Evolutionary conservation across 2,888 invertebrate genomes (phyloP).

Genomic region (Lamproptera curius): DNA sequence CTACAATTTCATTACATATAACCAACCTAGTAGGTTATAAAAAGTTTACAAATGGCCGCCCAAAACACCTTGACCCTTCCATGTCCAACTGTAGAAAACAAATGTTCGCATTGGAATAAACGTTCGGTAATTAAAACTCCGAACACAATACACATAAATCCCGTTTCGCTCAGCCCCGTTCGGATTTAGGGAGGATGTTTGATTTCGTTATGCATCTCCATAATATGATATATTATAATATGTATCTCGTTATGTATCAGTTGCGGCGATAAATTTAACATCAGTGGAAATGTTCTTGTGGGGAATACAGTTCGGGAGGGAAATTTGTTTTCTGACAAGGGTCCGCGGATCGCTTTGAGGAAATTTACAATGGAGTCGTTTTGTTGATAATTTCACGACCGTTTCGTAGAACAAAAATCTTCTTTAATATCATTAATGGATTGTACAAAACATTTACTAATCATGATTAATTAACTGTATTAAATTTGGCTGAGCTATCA

Average conservation of each 20-base stretch:
- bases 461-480: too few species aligned
- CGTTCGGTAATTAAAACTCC: background rate
- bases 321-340: conserved; percentile 37
- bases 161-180: background rate
- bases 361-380: conserved; percentile 42
- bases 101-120: background rate
- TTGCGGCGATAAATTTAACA: conserved; percentile 3
- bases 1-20: too few species aligned
- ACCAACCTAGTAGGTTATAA: too few species aligned
- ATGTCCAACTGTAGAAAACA: background rate
- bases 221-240: too few species aligned
- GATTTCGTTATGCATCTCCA: conserved; percentile 5
- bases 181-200: conserved; percentile 8
- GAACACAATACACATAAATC: conserved; percentile 4
- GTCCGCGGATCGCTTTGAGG: conserved; percentile 36
- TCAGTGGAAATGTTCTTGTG: conserved; percentile 25
- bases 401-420: too few species aligned
- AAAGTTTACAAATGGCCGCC: too few species aligned
- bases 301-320: conserved; percentile 34
- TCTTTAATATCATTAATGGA: too few species aligned
- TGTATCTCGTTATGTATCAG: conserved; percentile 4
- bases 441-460: too few species aligned
- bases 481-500: too few species aligned
- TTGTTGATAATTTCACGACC: too few species aligned
- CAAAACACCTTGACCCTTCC: too few species aligned